Percentiles rank a stretch among this genome's conserved stretches.
Evolutionary conservation across 2,113 vertebrate genomes (phyloP).

Genomic region (Coturnix japonica): DNA sequence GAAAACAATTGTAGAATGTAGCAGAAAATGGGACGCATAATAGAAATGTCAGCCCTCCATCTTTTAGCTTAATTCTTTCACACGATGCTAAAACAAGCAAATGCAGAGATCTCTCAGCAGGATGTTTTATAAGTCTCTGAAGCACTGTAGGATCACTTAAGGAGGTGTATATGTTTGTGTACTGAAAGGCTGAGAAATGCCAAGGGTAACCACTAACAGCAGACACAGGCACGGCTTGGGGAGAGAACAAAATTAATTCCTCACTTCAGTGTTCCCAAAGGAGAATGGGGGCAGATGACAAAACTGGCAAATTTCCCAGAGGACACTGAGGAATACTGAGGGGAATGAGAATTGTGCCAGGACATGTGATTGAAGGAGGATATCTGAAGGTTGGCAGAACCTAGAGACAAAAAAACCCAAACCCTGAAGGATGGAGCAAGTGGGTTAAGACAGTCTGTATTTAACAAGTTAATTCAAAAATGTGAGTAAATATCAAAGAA

Average conservation of each 20-base stretch:
- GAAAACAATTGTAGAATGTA: not conserved
- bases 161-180: not conserved
- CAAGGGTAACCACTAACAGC: not conserved
- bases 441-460: not conserved
- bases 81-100: not conserved
- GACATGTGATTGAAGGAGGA: constrained; percentile 37
- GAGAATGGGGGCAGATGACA: constrained; percentile 61
- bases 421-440: not conserved
- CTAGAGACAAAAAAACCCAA: not conserved
- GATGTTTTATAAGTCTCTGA: not conserved
- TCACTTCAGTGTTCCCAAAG: constrained; percentile 31
- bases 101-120: not conserved
- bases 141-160: not conserved
- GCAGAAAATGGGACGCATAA: not conserved
- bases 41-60: not conserved
- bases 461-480: not conserved
- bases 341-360: constrained; percentile 20
- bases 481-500: not conserved
- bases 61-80: not conserved
- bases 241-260: constrained; percentile 57
- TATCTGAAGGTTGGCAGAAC: constrained; percentile 13
- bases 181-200: not conserved
- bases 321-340: constrained; percentile 36
- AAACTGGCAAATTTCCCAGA: constrained; percentile 57
- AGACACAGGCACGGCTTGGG: constrained; percentile 14